Base-by-base conservation (phyloP, 1,140 invertebrate genomes). In the Conus betulinus region DNA sequence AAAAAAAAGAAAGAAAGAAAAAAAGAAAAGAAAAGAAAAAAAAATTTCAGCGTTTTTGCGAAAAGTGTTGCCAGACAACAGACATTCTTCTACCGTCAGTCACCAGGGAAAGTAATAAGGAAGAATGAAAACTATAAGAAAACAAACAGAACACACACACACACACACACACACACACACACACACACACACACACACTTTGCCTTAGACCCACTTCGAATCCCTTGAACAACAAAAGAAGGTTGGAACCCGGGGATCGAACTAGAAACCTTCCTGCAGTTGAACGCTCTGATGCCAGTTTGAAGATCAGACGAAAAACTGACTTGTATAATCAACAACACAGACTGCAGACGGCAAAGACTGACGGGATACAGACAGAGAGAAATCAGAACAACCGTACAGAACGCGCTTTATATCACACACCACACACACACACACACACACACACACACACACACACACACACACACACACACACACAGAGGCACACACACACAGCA, bases 141-240 rank as follows among this genome's bases (percentile, higher is more conserved):
- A n/a, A n/a, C n/a, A n/a, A n/a, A n/a, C n/a, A n/a, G n/a, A 7
- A 76, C 74, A 76, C 74, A 11, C 74, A 8, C 74, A 8, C 23
- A n/a, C 74, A n/a, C 74, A n/a, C 74, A 76, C 74, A 76, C 8
- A 76, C 74, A 76, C 74, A 76, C 74, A 76, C 74, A 76, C 74
- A 76, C 74, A 76, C 74, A 76, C 74, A 76, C 74, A 76, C 74
- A n/a, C 74, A 76, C 74, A n/a, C 23, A 23, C 74, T n/a, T 23
- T 11, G 7, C 74, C 74, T 8, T 8, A 8, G 8, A 76, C 23
- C 74, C 6, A 8, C 27, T n/a, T 76, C 20, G 7, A 76, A n/a
- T n/a, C 23, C 27, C 8, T 76, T 27, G n/a, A n/a, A n/a, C n/a
- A n/a, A n/a, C n/a, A n/a, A n/a, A n/a, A n/a, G n/a, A n/a, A n/a